Evolutionary conservation across 2,888 invertebrate genomes (phyloP), one percentile per base, ranked within the genome.

Genomic region (Dicyrtomina minuta): DNA sequence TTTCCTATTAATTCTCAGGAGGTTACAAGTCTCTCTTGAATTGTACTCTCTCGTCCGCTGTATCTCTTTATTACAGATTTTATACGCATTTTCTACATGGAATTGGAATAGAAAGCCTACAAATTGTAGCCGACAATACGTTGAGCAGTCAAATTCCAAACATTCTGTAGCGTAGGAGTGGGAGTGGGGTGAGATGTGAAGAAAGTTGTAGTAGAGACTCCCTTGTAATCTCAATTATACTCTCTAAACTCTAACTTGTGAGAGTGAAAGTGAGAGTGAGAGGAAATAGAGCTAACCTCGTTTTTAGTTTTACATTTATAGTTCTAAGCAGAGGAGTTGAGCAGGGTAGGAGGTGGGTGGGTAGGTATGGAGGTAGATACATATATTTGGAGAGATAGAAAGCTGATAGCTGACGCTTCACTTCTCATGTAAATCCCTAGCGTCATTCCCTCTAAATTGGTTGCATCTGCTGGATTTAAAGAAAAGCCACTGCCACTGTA

Each of bases 381-480:
- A 51, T 20, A 10, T 51, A 1, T 10, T 8, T 22, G 3, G 3
- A 10, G 3, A 10, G 12, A 17, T 17, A 8, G 17, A 17, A 10
- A 51, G 17, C 17, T n/a, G 51, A 51, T 22, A 51, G 41, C 43
- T 41, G 44, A 20, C 44, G 60, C 60, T 24, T 44, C 60, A 60
- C 60, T 60, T 60, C 15, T 44, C 15, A 43, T 51, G 33, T 59
- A 43, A 60, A 24, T 60, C 60, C 60, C 60, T 44, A 20, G 60
- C 44, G 60, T 22, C 64, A 17, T 39, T 53, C 64, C 64, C 49
- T 64, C 64, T 27, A 64, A 64, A 64, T 51, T 64, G 64, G 51
- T 64, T 64, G 51, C 64, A 64, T 64, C 53, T 51, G 51, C 27
- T 51, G 51, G 39, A 49, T 51, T 49, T 51, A 51, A 64, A 39